Base-by-base conservation (phyloP, 2,113 vertebrate species). In the Malaclemys terrapin region DNA sequence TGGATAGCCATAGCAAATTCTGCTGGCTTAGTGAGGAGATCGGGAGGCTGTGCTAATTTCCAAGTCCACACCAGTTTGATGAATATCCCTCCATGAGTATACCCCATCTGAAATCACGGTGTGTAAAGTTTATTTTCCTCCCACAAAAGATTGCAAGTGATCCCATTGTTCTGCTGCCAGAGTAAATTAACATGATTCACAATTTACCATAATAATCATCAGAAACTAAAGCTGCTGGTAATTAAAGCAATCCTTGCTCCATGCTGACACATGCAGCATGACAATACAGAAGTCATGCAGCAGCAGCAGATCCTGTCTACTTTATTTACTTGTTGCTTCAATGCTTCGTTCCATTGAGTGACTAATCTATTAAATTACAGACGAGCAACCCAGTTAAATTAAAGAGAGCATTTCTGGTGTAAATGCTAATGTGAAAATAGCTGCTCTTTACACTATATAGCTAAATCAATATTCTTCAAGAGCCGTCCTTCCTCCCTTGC, bases 191-290 rank as follows among this genome's bases (percentile, higher is more conserved):
- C 47, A n/a, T 52, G 89, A 95, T 83, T 95, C 89, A 80, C 84
- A 94, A 72, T 96, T 96, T 96, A 50, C 85, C 54, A 14, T 95
- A 95, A 95, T 95, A 96, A 91, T 86, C 89, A 93, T 95, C 90
- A 86, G 86, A 95, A 95, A 98, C 95, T 97, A 94, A 97, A 94
- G 90, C 95, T 59, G 88, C 72, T 91, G 69, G 93, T 97, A 97
- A 97, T 98, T 97, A 98, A 98, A 97, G 54, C 91, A 96, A 93
- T 90, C 93, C 91, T 95, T 16, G 6, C 88, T 97, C 96, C 91
- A 94, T 93, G 49, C 56, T 97, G 97, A 92, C 96, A 93, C 31
- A 38, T 3, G 62, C 56, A 88, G 81, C 17, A 4, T 95, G 92
- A 96, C 90, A 96, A 91, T 97, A 59, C 53, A 95, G 89, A 87